Evolutionary conservation across 2,113 vertebrate genomes (phyloP).

Genomic region (Sphyrna mokarran): DNA sequence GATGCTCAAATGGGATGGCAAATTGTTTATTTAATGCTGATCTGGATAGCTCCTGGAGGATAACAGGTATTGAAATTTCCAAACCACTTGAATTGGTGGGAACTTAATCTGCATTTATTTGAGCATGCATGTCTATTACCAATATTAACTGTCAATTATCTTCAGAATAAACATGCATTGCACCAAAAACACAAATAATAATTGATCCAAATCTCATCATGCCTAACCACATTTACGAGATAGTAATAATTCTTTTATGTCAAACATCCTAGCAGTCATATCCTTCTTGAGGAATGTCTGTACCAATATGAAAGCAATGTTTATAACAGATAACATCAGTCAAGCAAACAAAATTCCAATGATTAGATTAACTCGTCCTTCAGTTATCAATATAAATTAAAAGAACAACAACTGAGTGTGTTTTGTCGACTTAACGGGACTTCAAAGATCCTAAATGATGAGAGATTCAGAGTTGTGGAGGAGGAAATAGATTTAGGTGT

Average conservation of each 20-base stretch:
- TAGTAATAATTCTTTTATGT: not conserved
- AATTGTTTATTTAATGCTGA: not conserved
- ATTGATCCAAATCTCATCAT: not conserved
- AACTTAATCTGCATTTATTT: not conserved
- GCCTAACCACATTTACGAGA: not conserved
- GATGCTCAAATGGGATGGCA: not conserved
- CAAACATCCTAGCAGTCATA: not conserved
- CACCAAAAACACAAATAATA: not conserved
- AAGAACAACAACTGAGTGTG: not conserved
- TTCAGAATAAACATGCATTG: not conserved
- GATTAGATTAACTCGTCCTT: not conserved
- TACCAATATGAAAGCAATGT: not conserved
- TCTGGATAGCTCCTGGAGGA: not conserved
- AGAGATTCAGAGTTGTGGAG: not conserved
- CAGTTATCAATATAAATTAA: not conserved
- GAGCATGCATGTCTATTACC: too few species aligned
- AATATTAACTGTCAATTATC: not conserved
- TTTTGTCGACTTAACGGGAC: not conserved
- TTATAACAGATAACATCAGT: not conserved
- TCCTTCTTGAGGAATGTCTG: not conserved
- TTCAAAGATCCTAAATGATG: not conserved
- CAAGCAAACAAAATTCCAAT: not conserved
- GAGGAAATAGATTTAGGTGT: conserved; percentile 8
- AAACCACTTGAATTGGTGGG: not conserved
- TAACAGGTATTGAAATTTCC: not conserved